These are phyloP conservation scores for Acanthoscelides obtectus DNA, from an alignment of 2,888 invertebrate species.

Conservation along the genomic window DNA sequence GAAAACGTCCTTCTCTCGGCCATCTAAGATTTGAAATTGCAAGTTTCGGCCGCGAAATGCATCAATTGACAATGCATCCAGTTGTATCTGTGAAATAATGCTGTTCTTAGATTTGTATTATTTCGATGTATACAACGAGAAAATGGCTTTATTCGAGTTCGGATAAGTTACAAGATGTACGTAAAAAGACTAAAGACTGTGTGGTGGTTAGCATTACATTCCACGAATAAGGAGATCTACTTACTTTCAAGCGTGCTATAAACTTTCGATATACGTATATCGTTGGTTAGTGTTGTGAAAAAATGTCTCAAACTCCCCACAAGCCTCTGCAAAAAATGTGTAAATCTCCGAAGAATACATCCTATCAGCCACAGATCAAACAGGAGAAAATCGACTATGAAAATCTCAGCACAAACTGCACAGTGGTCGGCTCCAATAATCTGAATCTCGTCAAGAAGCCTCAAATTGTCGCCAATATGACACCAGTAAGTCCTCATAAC, in stretches of 20 bases:
- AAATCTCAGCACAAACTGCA: conserved; percentile 46
- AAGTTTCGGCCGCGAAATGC: background rate
- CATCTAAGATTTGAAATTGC: background rate
- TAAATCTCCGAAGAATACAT: conserved; percentile 46
- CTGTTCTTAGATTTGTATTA: conserved; percentile 28
- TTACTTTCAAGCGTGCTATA: conserved; percentile 29
- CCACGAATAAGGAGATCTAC: conserved; percentile 25
- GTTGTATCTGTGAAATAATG: conserved; percentile 34
- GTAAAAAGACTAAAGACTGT: conserved; percentile 3
- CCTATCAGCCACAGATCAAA: conserved; percentile 30
- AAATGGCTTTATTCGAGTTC: conserved; percentile 49
- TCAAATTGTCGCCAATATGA: conserved; percentile 41
- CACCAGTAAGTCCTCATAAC: conserved; percentile 10
- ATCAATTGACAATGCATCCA: background rate
- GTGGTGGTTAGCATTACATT: conserved; percentile 14
- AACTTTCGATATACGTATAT: conserved; percentile 5
- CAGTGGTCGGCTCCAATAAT: conserved; percentile 47
- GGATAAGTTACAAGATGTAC: conserved; percentile 36
- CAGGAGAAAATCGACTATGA: conserved; percentile 45
- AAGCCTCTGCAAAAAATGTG: conserved; percentile 46
- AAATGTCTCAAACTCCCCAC: conserved; percentile 46
- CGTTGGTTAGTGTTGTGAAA: conserved; percentile 33
- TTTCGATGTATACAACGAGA: conserved; percentile 39
- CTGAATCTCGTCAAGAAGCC: conserved; percentile 47
- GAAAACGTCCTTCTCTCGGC: conserved; percentile 11